phyloP scores from a whole-genome alignment of 2,113 vertebrate species.

The Gnathonemus longibarbis region DNA sequence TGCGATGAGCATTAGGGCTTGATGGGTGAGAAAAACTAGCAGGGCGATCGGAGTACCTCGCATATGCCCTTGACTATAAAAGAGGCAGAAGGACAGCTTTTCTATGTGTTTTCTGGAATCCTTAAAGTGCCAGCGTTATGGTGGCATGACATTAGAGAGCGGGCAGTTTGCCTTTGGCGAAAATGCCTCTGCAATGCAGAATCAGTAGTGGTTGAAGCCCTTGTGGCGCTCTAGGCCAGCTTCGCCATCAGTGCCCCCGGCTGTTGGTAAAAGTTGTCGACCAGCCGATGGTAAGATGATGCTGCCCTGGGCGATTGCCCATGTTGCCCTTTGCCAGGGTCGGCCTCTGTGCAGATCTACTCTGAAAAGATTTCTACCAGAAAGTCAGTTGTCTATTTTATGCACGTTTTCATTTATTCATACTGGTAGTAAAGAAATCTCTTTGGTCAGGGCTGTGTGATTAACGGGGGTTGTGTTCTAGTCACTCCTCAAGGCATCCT shows the following conservation, averaged over 20 bases:
- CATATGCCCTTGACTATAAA: neutral
- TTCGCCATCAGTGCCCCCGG: neutral
- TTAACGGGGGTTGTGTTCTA: neutral
- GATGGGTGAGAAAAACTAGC: constrained; percentile 4
- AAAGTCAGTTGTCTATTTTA: neutral
- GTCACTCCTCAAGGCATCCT: neutral
- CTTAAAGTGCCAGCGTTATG: neutral
- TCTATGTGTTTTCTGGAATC: neutral
- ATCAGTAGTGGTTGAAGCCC: neutral
- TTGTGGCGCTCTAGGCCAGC: neutral
- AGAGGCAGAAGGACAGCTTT: neutral
- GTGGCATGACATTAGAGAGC: neutral
- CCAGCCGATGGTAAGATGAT: neutral
- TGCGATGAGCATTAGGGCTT: constrained; percentile 26
- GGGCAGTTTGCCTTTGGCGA: neutral
- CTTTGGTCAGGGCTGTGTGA: neutral
- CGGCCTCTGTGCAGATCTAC: neutral
- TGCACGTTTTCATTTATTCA: neutral
- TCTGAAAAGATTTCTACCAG: neutral
- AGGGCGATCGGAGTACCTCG: neutral
- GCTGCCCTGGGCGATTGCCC: neutral
- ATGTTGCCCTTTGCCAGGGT: neutral
- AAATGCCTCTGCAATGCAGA: neutral
- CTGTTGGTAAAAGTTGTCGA: neutral
- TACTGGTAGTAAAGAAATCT: neutral